Base-by-base conservation (phyloP, 2,797 vertebrate species). In the Serranus cabrilla region DNA sequence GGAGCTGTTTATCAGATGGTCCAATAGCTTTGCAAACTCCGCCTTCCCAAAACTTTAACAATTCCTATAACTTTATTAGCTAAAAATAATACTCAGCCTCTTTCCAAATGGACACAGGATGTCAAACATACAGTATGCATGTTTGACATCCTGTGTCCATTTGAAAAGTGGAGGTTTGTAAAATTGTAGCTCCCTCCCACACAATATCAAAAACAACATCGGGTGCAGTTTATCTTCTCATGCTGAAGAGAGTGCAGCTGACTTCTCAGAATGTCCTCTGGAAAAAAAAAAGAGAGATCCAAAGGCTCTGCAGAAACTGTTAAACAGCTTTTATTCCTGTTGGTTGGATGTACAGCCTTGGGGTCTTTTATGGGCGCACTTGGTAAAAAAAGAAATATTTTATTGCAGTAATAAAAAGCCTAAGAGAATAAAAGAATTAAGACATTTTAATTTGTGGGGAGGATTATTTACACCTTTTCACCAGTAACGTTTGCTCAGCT, bases 311-410 rank as follows among this genome's bases (percentile, higher is more conserved):
- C 31, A 64, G 75, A 77, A 70, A 63, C 47, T 76, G 54, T 74
- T 74, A 39, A 77, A 80, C 37, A 82, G 52, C 61, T 63, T 83
- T 82, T 78, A 51, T 74, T 72, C 62, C 74, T 25, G 75, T 71
- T 82, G 71, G 55, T 50, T 61, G 47, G 40, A 60, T 80, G 42
- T 71, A 75, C 3, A 49, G 27, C 73, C 54, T 58, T 0, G 0
- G 40, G 54, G 43, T 77, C n/a, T 62, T 71, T 57, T 78, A 37
- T 76, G 63, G 39, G 3, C 55, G 20, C 23, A 47, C 31, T 70
- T 70, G 37, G 51, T 27, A 25, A 49, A n/a, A 34, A 57, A 40
- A 49, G 16, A 34, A 57, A 40, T 65, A 78, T 21, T 49, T 14
- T 20, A 52, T 12, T 47, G 31, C 5, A 72, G 50, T 50, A 68